Conservation (phyloP, 1,140 invertebrate genomes). For the Drosophila takahashii region DNA sequence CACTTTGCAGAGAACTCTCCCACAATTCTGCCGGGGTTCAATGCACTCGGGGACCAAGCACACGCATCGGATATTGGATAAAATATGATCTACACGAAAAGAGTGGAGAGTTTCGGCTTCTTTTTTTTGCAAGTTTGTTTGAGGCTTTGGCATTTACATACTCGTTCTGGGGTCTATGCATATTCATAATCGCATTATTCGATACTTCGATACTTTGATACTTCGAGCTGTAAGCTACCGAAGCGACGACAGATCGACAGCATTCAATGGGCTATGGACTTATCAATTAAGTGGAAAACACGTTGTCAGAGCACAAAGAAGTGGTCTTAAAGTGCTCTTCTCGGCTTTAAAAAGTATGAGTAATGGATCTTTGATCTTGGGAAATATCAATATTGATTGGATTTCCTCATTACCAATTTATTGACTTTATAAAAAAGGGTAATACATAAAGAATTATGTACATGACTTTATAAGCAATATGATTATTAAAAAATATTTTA, state of each 20-base stretch:
- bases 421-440: neutral
- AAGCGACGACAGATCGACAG: slow-evolving; percentile 10
- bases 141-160: slow-evolving; percentile 44
- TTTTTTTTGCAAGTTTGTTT: neutral
- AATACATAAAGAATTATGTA: neutral
- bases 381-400: slow-evolving; percentile 1
- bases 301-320: slow-evolving; percentile 2
- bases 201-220: slow-evolving; percentile 12
- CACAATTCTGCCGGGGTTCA: slow-evolving; percentile 29
- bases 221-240: slow-evolving; percentile 25
- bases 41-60: slow-evolving; percentile 31
- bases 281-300: slow-evolving; percentile 19
- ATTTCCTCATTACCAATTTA: slow-evolving; percentile 12
- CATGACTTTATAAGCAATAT: neutral
- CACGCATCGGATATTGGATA: slow-evolving; percentile 15
- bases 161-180: slow-evolving; percentile 15
- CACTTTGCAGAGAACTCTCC: slow-evolving; percentile 1
- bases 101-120: slow-evolving; percentile 10
- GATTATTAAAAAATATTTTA: neutral
- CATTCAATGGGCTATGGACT: slow-evolving; percentile 8
- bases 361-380: neutral
- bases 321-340: neutral
- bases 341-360: neutral
- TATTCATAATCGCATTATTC: slow-evolving; percentile 48
- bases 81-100: neutral